Percentiles rank a stretch among this genome's conserved stretches.
These are phyloP conservation scores for Enchytraeus crypticus DNA, from an alignment of 2,888 invertebrate species.

Conservation along the genomic window DNA sequence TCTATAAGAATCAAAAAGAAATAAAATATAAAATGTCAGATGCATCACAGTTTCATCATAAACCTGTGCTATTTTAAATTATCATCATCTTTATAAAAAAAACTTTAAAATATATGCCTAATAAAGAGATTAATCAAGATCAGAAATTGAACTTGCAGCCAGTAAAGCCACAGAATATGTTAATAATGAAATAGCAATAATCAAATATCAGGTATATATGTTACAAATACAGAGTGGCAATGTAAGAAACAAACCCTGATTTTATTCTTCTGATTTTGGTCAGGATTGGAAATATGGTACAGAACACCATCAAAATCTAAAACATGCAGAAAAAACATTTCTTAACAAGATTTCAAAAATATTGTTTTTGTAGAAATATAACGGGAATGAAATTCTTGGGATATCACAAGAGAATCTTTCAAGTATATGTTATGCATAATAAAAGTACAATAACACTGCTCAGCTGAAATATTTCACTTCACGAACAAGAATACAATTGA, in stretches of 20 bases:
- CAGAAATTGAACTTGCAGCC: too few species aligned
- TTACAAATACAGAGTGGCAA: background rate
- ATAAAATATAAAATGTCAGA: background rate
- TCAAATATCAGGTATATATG: too few species aligned
- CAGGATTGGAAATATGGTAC: conserved; percentile 94
- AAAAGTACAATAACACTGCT: too few species aligned
- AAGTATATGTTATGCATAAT: background rate
- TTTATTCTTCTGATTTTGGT: conserved; percentile 84
- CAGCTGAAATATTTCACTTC: too few species aligned
- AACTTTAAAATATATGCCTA: too few species aligned
- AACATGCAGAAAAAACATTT: background rate
- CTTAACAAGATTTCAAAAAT: background rate
- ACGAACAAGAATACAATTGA: too few species aligned
- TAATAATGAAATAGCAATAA: too few species aligned
- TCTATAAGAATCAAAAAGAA: background rate
- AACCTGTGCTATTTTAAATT: background rate
- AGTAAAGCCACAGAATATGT: too few species aligned
- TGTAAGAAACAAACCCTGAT: conserved; percentile 67
- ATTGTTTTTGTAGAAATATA: background rate
- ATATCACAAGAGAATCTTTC: background rate
- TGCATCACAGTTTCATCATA: too few species aligned
- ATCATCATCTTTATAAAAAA: background rate
- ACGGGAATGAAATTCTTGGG: background rate
- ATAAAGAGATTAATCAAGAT: too few species aligned
- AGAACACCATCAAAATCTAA: conserved; percentile 94